Percentiles rank a stretch among this genome's conserved stretches.
Conservation (phyloP, 2,113 vertebrate species). For the Percina caprodes region DNA sequence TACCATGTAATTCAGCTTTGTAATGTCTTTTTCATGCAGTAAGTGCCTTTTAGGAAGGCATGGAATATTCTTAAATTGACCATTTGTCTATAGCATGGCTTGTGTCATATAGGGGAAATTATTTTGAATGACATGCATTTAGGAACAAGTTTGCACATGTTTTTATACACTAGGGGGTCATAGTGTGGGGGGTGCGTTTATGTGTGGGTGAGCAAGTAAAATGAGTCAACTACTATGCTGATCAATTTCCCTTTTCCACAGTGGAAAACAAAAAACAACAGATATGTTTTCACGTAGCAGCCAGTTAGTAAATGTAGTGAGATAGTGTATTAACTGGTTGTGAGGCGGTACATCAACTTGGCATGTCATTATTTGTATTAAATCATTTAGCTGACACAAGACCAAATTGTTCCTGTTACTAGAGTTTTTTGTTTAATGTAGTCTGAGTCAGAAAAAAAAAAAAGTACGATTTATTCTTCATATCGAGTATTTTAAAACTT, state of each 20-base stretch:
- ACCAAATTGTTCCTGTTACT: not conserved
- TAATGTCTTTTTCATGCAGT: not conserved
- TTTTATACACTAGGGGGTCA: constrained; percentile 39
- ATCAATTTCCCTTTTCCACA: constrained; percentile 33
- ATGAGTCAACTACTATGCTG: constrained; percentile 38
- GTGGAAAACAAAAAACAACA: constrained; percentile 22
- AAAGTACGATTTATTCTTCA: not conserved
- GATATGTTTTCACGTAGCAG: constrained; percentile 29
- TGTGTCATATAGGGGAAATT: constrained; percentile 17
- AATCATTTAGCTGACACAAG: not conserved
- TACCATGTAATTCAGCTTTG: not conserved
- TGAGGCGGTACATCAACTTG: constrained; percentile 10
- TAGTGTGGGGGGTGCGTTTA: constrained; percentile 35
- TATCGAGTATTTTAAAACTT: not conserved
- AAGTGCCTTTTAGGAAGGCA: constrained; percentile 59
- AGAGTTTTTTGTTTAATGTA: not conserved
- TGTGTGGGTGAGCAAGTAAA: constrained; percentile 32
- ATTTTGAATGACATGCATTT: constrained; percentile 40
- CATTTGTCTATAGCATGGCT: constrained; percentile 26
- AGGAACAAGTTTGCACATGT: constrained; percentile 72
- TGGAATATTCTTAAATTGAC: constrained; percentile 12
- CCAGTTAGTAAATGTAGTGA: constrained; percentile 17
- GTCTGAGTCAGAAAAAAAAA: not conserved
- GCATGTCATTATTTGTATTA: not conserved
- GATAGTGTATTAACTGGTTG: constrained; percentile 2